Conservation (phyloP, 2,113 vertebrate genomes). For the Protobothrops mucrosquamatus region DNA sequence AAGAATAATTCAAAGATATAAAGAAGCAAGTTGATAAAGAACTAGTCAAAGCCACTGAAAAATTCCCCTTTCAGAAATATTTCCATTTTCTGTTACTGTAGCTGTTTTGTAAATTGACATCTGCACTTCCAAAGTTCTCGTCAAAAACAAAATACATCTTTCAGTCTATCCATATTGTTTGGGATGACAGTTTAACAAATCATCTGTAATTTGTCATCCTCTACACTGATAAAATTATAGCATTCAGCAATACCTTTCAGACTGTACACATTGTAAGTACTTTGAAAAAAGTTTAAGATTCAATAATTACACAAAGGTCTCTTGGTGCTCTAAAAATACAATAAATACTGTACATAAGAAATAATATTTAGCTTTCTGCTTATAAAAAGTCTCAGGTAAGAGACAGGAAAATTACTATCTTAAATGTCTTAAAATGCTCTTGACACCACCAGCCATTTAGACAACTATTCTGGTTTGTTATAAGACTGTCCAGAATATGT, state of each 20-base stretch:
- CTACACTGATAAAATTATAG: not conserved
- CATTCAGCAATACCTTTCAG: not conserved
- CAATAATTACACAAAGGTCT: not conserved
- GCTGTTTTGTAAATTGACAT: not conserved
- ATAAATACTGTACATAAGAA: not conserved
- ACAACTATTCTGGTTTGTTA: not conserved
- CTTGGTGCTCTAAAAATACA: not conserved
- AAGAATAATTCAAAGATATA: not conserved
- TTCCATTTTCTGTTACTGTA: not conserved
- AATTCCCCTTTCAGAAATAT: not conserved
- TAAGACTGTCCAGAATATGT: not conserved
- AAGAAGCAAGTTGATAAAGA: not conserved
- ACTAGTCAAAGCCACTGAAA: not conserved
- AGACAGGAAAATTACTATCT: not conserved
- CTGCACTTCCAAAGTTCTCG: not conserved
- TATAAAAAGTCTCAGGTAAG: not conserved
- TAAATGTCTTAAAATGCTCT: not conserved
- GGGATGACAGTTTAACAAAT: not conserved
- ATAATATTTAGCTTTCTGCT: not conserved
- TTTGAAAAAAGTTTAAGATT: not conserved
- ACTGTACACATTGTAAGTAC: not conserved
- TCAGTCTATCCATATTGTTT: not conserved
- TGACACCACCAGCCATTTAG: not conserved
- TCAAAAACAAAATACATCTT: not conserved
- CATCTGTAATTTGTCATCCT: not conserved